Base-by-base conservation (phyloP, 2,113 vertebrate genomes). In the Sciurus niger region DNA sequence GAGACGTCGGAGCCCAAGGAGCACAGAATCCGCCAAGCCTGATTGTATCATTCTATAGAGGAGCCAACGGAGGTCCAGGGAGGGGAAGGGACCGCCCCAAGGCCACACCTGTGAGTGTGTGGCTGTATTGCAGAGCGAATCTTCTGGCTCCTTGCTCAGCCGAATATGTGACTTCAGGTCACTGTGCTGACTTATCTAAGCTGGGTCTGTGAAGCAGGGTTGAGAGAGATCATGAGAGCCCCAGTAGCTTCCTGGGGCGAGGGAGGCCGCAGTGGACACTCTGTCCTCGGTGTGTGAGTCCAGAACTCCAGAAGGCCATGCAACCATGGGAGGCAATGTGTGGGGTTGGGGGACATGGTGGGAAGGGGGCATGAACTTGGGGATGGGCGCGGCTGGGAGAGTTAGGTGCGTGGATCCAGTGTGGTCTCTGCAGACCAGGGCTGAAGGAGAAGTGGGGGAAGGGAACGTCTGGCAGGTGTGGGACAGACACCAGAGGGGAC, bases 351-450 rank as follows among this genome's bases (percentile, higher is more conserved):
- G 63, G 67, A 4, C 32, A 51, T 22, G 12, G 37, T 6, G n/a
- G 90, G 46, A 30, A 4, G 88, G 28, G 30, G 43, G 58, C 68
- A 9, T 37, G 78, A 63, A 28, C 37, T 1, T 8, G 18, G 37
- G 8, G 2, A 8, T 0, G 37, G 60, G 79, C 2, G 2, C 6
- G 32, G 13, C 8, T 0, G 11, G 70, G 30, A 6, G 20, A 12
- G 17, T n/a, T 0, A 12, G 48, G 37, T 10, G 43, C 20, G 77
- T 16, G 60, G 12, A 16, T 18, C 60, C 30, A 13, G n/a, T 0
- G 4, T 20, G n/a, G 22, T 67, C 58, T 32, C 13, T 40, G 65
- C 30, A 8, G 53, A 68, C 25, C 79, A 51, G 79, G 34, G 34
- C 1, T 40, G 40, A 51, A 3, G 40, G 48, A 28, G 43, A 30